These are phyloP conservation scores for Propithecus deckenii DNA, from an alignment of 2,797 vertebrate species.

Conservation along the genomic window DNA sequence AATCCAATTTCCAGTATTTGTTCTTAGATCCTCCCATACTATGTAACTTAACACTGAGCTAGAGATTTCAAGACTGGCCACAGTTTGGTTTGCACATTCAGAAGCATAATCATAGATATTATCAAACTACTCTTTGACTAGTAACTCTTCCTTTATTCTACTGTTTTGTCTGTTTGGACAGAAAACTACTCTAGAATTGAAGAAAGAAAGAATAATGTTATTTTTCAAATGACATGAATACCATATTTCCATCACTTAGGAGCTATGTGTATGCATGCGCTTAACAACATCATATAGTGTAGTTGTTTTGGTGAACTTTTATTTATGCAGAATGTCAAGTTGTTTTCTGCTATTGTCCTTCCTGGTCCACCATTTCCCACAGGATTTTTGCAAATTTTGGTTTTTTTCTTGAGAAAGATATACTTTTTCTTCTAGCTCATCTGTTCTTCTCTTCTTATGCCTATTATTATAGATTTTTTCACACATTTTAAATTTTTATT, in stretches of 20 bases:
- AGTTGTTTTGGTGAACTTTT: not conserved
- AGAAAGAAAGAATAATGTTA: not conserved
- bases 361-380: not conserved
- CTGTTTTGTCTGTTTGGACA: not conserved
- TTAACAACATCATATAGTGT: not conserved
- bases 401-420: not conserved
- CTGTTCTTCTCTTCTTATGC: not conserved
- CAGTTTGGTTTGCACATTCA: not conserved
- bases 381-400: not conserved
- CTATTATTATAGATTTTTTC: not conserved
- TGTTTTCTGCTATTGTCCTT: not conserved
- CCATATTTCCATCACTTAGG: not conserved
- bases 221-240: not conserved
- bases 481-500: conserved; percentile 31
- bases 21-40: not conserved
- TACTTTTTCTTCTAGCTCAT: not conserved
- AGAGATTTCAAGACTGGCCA: not conserved
- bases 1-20: not conserved
- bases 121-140: not conserved
- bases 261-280: not conserved
- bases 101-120: not conserved
- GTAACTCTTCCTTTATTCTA: not conserved
- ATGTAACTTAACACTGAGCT: not conserved
- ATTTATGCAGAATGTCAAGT: not conserved
- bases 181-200: not conserved